A percentile compares a stretch with the other conserved stretches of the same genome.
Evolutionary conservation across 2,797 vertebrate species (phyloP).

Genomic region (Pyrocephalus nanus): DNA sequence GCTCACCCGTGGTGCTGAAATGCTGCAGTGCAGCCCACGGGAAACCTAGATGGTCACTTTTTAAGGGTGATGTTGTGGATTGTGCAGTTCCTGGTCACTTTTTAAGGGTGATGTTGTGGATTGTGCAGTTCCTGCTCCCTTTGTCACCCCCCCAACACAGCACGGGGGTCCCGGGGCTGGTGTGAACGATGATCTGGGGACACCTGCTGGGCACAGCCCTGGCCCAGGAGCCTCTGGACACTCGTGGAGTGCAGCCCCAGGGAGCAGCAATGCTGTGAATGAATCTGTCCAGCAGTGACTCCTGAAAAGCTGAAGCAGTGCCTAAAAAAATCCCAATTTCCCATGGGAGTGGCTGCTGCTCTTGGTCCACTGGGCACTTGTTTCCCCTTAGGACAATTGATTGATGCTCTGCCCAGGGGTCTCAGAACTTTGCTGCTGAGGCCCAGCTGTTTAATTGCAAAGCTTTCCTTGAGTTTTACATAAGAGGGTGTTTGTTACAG

Average conservation of each 20-base stretch:
- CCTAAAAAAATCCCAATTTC: neutral
- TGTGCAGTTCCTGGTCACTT: fast-evolving
- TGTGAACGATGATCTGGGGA: neutral
- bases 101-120: fast-evolving
- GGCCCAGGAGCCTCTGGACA: neutral
- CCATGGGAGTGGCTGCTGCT: fast-evolving
- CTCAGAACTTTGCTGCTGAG: neutral
- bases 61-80: fast-evolving
- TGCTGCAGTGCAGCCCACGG: fast-evolving
- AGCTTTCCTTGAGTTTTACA: neutral
- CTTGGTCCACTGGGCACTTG: fast-evolving
- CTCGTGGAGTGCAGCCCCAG: neutral
- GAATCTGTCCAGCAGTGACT: fast-evolving
- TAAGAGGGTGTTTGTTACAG: neutral
- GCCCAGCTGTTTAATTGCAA: neutral
- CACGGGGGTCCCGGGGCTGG: neutral
- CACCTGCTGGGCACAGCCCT: slow-evolving; percentile 27
- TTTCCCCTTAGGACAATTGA: neutral
- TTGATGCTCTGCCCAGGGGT: neutral
- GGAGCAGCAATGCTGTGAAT: fast-evolving
- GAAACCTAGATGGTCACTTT: fast-evolving
- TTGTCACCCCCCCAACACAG: neutral
- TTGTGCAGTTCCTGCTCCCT: neutral
- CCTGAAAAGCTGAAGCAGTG: fast-evolving
- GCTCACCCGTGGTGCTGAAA: fast-evolving